A percentile compares a stretch with the other conserved stretches of the same genome.
phyloP scores from a whole-genome alignment of 1,140 invertebrate species.

The Drosophila mauritiana region DNA sequence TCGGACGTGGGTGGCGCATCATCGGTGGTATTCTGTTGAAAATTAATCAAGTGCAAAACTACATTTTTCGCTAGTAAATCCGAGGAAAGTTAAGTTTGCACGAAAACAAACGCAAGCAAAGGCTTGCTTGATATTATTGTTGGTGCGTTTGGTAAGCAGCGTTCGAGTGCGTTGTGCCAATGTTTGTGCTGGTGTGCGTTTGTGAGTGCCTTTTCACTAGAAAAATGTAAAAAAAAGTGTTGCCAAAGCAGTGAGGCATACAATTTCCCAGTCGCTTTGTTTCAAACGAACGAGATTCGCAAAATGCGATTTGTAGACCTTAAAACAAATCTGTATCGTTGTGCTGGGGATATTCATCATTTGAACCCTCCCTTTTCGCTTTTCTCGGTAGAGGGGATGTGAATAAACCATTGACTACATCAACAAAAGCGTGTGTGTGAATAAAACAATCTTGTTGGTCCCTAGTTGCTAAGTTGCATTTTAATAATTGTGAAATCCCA shows the following conservation, averaged over 20 bases:
- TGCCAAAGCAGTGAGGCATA: conserved; percentile 37
- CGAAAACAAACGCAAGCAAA: neutral
- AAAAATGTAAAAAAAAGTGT: conserved; percentile 71
- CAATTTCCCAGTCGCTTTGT: conserved; percentile 21
- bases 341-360: conserved; percentile 28
- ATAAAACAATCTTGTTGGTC: conserved; percentile 1
- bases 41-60: conserved; percentile 41
- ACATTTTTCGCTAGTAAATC: conserved; percentile 26
- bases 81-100: conserved; percentile 1
- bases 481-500: conserved; percentile 19
- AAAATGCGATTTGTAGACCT: conserved; percentile 2
- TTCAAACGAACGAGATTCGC: conserved; percentile 7
- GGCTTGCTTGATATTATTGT: neutral
- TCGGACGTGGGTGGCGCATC: conserved; percentile 43
- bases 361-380: neutral
- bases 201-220: conserved; percentile 57
- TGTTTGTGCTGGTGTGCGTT: conserved; percentile 27
- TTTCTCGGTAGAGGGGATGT: conserved; percentile 31
- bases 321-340: conserved; percentile 16
- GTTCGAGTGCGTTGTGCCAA: conserved; percentile 30
- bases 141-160: conserved; percentile 37
- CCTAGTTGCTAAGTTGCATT: conserved; percentile 8
- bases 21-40: conserved; percentile 1
- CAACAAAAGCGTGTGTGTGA: conserved; percentile 22
- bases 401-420: conserved; percentile 32